A percentile compares a stretch with the other conserved stretches of the same genome.
Conservation (phyloP, 2,797 vertebrate species). For the Pseudochirops corinnae region DNA sequence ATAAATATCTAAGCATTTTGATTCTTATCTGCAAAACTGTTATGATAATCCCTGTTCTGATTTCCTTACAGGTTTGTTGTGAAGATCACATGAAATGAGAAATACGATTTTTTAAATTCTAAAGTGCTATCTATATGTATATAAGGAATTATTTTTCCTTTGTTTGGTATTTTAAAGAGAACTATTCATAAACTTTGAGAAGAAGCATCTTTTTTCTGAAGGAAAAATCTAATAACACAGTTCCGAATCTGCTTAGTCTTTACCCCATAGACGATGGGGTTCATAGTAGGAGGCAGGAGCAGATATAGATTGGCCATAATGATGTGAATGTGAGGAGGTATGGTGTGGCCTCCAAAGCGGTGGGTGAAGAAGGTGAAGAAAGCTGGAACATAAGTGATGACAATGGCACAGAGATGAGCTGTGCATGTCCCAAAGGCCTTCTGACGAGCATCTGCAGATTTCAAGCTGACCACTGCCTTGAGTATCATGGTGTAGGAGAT, state of each 20-base stretch:
- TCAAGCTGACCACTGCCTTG: constrained; percentile 51
- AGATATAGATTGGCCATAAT: constrained; percentile 78
- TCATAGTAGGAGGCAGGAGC: constrained; percentile 76
- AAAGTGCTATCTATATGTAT: neutral
- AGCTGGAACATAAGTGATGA: constrained; percentile 72
- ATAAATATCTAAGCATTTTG: neutral
- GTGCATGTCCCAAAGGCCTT: constrained; percentile 73
- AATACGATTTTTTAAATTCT: neutral
- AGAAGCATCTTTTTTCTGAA: constrained; percentile 38
- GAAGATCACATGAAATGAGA: neutral
- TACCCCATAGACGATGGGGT: constrained; percentile 78
- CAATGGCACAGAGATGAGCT: constrained; percentile 56
- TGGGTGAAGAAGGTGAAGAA: constrained; percentile 77
- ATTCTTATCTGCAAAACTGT: neutral
- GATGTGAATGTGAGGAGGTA: constrained; percentile 73
- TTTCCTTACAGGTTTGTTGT: neutral
- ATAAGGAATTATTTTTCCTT: neutral
- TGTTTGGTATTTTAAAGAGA: neutral
- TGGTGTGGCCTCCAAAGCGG: constrained; percentile 55
- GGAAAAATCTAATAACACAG: constrained; percentile 53
- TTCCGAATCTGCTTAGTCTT: constrained; percentile 76
- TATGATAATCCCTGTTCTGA: neutral
- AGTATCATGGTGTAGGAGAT: constrained; percentile 69
- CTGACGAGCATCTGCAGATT: constrained; percentile 62
- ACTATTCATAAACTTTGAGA: constrained; percentile 21